Percentiles rank a stretch among this genome's conserved stretches.
phyloP scores from a whole-genome alignment of 2,888 invertebrate genomes.

The Muscina levida region DNA sequence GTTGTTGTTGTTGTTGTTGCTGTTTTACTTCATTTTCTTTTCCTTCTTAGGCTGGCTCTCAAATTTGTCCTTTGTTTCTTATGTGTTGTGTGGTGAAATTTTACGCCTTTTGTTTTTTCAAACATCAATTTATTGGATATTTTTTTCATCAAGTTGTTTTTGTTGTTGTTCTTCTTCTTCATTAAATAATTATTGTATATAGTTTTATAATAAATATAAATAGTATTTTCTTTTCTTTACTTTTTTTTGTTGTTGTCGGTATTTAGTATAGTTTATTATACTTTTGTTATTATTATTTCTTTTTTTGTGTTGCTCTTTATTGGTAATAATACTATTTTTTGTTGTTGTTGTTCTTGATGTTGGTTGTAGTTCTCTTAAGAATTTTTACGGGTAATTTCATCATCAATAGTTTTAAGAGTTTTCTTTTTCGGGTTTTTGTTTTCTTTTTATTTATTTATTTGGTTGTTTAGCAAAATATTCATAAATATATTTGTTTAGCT shows the following conservation, averaged over 20 bases:
- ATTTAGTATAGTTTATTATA: conserved; percentile 22
- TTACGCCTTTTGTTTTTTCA: conserved; percentile 4
- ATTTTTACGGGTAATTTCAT: too few species aligned
- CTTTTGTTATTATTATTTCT: neutral
- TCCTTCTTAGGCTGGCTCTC: too few species aligned
- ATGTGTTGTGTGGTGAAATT: too few species aligned
- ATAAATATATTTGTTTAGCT: conserved; percentile 4
- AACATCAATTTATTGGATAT: neutral
- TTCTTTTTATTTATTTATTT: neutral
- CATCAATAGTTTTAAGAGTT: too few species aligned
- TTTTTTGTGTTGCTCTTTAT: conserved; percentile 43
- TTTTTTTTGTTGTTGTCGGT: too few species aligned
- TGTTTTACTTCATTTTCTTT: conserved; percentile 50
- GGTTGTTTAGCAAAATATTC: conserved; percentile 1
- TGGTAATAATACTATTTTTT: conserved; percentile 64
- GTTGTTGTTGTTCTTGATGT: too few species aligned
- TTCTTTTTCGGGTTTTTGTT: neutral
- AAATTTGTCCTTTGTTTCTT: too few species aligned
- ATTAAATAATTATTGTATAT: conserved; percentile 35
- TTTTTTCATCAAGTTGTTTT: too few species aligned
- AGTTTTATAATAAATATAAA: conserved; percentile 54
- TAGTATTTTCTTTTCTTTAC: conserved; percentile 57
- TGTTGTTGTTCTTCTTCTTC: conserved; percentile 29
- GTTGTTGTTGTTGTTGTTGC: conserved; percentile 28
- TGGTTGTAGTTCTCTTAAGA: conserved; percentile 42